Conservation (phyloP, 1,140 invertebrate genomes). For the Euglossa dilemma region DNA sequence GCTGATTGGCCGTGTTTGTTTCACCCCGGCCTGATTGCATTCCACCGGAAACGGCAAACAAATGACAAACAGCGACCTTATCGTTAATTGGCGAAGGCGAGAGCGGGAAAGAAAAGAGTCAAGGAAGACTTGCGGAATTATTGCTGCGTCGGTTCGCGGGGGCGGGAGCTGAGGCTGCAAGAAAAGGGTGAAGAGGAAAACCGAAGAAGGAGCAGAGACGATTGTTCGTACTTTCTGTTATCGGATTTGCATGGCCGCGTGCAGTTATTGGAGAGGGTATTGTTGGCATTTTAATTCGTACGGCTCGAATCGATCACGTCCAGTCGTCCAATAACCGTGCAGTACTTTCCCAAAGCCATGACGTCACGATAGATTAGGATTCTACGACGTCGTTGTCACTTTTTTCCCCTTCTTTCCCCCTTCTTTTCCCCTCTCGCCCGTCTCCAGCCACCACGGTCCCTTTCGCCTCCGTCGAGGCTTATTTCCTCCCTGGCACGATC, state of each 20-base stretch:
- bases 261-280: slow-evolving; percentile 60
- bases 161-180: slow-evolving; percentile 11
- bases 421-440: background rate
- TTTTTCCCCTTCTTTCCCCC: background rate
- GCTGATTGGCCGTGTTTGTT: slow-evolving; percentile 68
- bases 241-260: slow-evolving; percentile 69
- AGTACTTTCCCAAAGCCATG: slow-evolving; percentile 26
- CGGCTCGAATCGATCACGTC: slow-evolving; percentile 69
- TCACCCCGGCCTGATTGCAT: slow-evolving; percentile 66
- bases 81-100: slow-evolving; percentile 61
- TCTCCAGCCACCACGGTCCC: background rate
- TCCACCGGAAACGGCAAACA: slow-evolving; percentile 71
- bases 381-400: slow-evolving; percentile 14
- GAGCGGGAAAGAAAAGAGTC: slow-evolving; percentile 57
- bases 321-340: slow-evolving; percentile 57
- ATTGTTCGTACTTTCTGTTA: slow-evolving; percentile 71
- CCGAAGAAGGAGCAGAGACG: slow-evolving; percentile 40
- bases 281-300: slow-evolving; percentile 63
- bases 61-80: slow-evolving; percentile 70
- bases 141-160: slow-evolving; percentile 28
- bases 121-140: slow-evolving; percentile 61
- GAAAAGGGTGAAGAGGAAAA: slow-evolving; percentile 53
- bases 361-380: slow-evolving; percentile 46
- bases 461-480: background rate
- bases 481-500: background rate